phyloP scores from a whole-genome alignment of 2,888 invertebrate genomes.

The Aspidiotus rigidus region DNA sequence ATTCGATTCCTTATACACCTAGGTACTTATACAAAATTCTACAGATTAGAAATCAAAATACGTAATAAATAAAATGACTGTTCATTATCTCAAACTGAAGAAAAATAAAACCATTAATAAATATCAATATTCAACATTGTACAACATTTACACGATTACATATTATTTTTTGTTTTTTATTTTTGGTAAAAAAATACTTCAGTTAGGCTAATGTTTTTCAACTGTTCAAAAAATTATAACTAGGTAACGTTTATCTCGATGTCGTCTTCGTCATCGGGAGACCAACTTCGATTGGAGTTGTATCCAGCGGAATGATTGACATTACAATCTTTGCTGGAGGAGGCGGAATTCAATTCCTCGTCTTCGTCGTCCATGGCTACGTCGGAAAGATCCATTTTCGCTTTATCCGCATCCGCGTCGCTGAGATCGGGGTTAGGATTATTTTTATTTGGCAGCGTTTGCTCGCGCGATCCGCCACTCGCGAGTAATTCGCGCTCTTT shows the following conservation, averaged over 20 bases:
- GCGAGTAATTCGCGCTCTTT: slow-evolving; percentile 91
- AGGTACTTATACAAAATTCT: not conserved
- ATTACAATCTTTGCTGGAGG: not conserved
- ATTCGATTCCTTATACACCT: no score
- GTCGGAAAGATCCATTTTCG: slow-evolving; percentile 29
- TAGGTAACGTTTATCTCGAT: slow-evolving; percentile 31
- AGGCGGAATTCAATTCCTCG: slow-evolving; percentile 5
- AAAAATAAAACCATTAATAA: no score
- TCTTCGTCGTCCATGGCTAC: slow-evolving; percentile 29
- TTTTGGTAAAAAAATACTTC: no score
- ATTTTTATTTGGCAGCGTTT: slow-evolving; percentile 91
- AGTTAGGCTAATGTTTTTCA: no score
- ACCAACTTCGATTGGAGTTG: slow-evolving; percentile 7
- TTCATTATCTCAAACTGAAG: not conserved
- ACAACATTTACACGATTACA: no score
- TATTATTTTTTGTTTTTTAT: no score
- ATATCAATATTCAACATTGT: no score
- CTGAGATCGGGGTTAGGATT: slow-evolving; percentile 92
- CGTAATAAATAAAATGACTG: no score
- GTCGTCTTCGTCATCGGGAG: slow-evolving; percentile 28
- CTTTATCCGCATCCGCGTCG: slow-evolving; percentile 48
- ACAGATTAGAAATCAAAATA: no score
- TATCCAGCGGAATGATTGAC: slow-evolving; percentile 1
- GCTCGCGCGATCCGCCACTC: slow-evolving; percentile 85
- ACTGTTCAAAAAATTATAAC: not conserved